Evolutionary conservation across 1,140 invertebrate species (phyloP).

Genomic region (Ips typographus): DNA sequence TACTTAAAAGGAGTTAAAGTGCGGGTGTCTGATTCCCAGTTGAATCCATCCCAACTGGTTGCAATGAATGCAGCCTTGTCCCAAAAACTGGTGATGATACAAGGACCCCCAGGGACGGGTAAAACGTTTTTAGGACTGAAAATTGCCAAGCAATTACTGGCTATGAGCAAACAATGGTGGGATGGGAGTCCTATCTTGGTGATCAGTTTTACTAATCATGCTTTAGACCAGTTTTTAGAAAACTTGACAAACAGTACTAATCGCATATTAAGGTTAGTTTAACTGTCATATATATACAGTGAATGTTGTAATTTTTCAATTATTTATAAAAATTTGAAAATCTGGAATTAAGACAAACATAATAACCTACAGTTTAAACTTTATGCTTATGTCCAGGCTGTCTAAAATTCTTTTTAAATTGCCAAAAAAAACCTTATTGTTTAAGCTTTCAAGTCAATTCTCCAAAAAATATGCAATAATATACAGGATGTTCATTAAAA

Average conservation of each 20-base stretch:
- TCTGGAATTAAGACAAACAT: too few relatives aligned
- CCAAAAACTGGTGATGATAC: conserved; percentile 70
- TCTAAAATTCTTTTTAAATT: too few relatives aligned
- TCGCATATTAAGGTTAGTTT: conserved; percentile 60
- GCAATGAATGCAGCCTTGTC: conserved; percentile 62
- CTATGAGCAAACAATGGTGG: conserved; percentile 51
- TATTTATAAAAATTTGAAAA: too few relatives aligned
- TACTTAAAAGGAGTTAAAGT: conserved; percentile 32
- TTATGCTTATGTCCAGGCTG: too few relatives aligned
- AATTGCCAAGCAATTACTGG: conserved; percentile 61
- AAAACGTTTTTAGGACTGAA: conserved; percentile 76
- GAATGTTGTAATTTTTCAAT: too few relatives aligned
- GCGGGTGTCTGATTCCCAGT: conserved; percentile 28
- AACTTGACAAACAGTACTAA: conserved; percentile 60
- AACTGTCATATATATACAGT: too few relatives aligned
- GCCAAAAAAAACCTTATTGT: too few relatives aligned
- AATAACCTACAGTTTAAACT: too few relatives aligned
- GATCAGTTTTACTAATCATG: conserved; percentile 87
- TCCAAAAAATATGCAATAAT: too few relatives aligned
- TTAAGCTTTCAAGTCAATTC: too few relatives aligned
- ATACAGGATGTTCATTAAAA: too few relatives aligned
- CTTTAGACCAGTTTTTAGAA: conserved; percentile 84
- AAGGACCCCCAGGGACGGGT: conserved; percentile 79
- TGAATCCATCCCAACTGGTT: conserved; percentile 60
- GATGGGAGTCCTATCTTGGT: conserved; percentile 64